Conservation (phyloP, 2,888 invertebrate species). For the Epinotia brunnichana region DNA sequence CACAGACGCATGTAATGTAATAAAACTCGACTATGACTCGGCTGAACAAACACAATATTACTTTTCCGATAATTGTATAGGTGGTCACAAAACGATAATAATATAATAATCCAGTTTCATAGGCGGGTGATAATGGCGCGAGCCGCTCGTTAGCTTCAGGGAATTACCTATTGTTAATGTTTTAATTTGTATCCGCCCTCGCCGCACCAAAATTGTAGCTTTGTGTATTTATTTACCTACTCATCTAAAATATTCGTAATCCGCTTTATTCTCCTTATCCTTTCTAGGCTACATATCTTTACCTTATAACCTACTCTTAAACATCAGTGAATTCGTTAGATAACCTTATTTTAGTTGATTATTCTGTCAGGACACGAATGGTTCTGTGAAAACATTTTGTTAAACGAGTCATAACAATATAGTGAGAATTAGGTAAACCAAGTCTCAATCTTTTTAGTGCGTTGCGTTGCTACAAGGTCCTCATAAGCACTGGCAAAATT, state of each 20-base stretch:
- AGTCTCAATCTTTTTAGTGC: not conserved
- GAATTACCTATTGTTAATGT: constrained; percentile 81
- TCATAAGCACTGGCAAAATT: constrained; percentile 46
- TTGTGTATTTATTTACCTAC: constrained; percentile 36
- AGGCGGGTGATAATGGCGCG: constrained; percentile 74
- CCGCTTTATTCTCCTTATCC: constrained; percentile 16
- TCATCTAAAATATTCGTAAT: constrained; percentile 36
- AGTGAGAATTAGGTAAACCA: too few species aligned
- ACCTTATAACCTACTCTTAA: not conserved
- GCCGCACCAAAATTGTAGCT: constrained; percentile 40
- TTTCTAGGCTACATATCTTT: not conserved
- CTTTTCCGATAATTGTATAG: constrained; percentile 64
- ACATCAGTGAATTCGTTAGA: not conserved
- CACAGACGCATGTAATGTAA: constrained; percentile 30
- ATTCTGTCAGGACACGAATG: not conserved
- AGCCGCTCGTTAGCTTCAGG: constrained; percentile 74
- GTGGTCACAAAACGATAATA: constrained; percentile 65
- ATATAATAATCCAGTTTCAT: constrained; percentile 77
- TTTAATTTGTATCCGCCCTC: constrained; percentile 76
- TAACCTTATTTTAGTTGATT: not conserved
- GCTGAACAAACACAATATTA: constrained; percentile 50
- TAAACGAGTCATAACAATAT: too few species aligned
- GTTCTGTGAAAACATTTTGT: not conserved
- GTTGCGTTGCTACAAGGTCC: not conserved
- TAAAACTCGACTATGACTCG: constrained; percentile 33